These are phyloP conservation scores for Macrotis lagotis DNA, from an alignment of 2,113 vertebrate species.

Conservation along the genomic window DNA sequence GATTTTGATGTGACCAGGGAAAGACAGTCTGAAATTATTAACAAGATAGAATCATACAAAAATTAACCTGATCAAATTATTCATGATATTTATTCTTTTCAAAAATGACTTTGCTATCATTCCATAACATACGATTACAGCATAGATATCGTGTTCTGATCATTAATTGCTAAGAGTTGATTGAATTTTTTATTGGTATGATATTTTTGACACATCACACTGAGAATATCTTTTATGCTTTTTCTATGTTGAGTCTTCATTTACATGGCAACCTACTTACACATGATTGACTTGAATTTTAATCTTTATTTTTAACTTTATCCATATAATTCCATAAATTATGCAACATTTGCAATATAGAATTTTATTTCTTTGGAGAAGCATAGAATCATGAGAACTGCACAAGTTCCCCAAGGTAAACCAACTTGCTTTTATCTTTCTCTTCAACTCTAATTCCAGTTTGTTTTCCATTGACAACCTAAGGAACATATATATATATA, in stretches of 20 bases:
- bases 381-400: neutral
- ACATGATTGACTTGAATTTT: neutral
- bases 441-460: neutral
- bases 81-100: neutral
- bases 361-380: neutral
- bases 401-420: neutral
- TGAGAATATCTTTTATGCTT: neutral
- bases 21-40: neutral
- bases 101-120: neutral
- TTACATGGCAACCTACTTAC: neutral
- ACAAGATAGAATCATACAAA: neutral
- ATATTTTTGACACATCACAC: neutral
- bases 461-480: neutral
- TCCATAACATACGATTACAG: neutral
- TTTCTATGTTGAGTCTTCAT: neutral
- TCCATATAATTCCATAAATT: neutral
- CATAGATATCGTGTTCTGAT: neutral
- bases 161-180: neutral
- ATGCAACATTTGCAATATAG: neutral
- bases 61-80: neutral
- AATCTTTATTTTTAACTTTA: neutral
- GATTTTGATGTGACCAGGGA: neutral
- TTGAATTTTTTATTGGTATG: neutral
- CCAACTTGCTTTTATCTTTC: neutral
- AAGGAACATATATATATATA: neutral